phyloP scores from a whole-genome alignment of 1,140 invertebrate species.

The Lucilia cuprina region DNA sequence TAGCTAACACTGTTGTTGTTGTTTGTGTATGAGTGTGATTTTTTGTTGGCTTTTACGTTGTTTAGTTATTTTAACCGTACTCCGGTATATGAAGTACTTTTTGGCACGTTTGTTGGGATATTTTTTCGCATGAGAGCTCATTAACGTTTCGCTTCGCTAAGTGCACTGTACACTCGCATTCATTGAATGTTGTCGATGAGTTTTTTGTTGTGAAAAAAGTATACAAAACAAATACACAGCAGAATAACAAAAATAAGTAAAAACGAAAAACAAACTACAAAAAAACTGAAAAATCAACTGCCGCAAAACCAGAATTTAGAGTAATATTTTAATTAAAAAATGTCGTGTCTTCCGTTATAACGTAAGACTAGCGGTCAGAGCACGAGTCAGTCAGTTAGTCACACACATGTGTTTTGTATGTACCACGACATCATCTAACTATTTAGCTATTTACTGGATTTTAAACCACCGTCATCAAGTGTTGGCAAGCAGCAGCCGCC shows the following conservation, averaged over 20 bases:
- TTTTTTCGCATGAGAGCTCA: conserved; percentile 62
- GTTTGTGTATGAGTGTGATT: not conserved
- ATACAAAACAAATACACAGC: not conserved
- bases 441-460: not conserved
- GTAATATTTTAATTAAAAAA: conserved; percentile 5
- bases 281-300: not conserved
- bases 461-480: not conserved
- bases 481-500: not conserved
- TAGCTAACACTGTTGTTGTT: not conserved
- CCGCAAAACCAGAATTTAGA: conserved; percentile 6
- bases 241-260: not conserved
- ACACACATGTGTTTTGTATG: not conserved
- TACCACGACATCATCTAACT: too few relatives aligned
- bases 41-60: conserved; percentile 4
- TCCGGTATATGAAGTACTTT: conserved; percentile 14
- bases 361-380: not conserved
- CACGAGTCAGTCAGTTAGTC: not conserved
- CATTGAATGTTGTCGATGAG: not conserved
- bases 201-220: not conserved
- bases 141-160: conserved; percentile 62
- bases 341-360: not conserved
- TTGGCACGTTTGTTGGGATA: conserved; percentile 43
- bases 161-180: conserved; percentile 44
- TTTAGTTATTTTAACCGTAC: conserved; percentile 11
- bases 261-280: not conserved